Base-by-base conservation (phyloP, 2,113 vertebrate species). In the Phoenicopterus ruber region DNA sequence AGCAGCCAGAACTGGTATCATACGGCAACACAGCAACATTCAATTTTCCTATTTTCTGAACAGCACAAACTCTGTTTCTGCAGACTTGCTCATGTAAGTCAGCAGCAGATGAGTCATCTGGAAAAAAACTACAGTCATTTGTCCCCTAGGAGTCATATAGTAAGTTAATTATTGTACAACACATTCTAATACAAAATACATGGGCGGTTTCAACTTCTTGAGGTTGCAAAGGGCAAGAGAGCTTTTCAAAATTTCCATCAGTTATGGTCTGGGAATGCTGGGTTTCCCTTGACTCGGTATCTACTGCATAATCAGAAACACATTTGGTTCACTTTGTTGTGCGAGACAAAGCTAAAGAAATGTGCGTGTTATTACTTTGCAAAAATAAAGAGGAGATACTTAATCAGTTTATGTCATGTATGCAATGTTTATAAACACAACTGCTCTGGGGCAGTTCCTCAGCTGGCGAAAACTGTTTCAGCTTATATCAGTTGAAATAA, bases 221-320 rank as follows among this genome's bases (percentile, higher is more conserved):
- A 93, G 67, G 71, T 90, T 92, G 72, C 61, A 86, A 58, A 94
- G 92, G 82, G 93, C 87, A 94, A 70, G 52, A 74, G 66, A 88
- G 70, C 49, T 89, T 93, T 94, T 96, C 86, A 94, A 16, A 96
- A 54, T 93, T 97, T 96, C 95, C 94, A 87, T 17, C 28, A 2
- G 73, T 88, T 95, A 92, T 4, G 31, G 85, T 96, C 92, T 83
- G 82, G 89, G 95, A 96, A 95, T 92, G 94, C 91, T 95, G 91
- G 79, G 83, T 85, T 95, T 97, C 77, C 89, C 91, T 90, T 52
- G 55, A 94, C 73, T 90, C 57, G 0, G 0, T 77, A 95, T 94
- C 93, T 95, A 3, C 36, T 85, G 65, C 85, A 90, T 96, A 96
- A 97, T 95, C 85, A 91, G 80, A 95, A 97, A 85, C 95, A 97